Evolutionary conservation across 2,888 invertebrate species (phyloP), one percentile per base, ranked within the genome.

Genomic region (Halocaridina rubra): DNA sequence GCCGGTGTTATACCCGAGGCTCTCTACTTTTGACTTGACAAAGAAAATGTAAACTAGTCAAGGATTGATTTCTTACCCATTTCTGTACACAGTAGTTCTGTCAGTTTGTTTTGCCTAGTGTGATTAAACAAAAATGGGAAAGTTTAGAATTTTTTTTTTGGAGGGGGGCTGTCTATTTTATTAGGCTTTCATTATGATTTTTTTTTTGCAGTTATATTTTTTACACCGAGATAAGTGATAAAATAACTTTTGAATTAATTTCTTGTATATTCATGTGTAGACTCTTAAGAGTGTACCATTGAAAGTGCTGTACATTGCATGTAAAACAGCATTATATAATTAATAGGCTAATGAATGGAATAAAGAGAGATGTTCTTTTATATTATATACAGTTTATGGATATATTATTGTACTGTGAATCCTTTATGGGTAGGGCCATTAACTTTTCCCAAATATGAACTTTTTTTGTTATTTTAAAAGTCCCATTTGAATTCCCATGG

Each of bases 1-100:
- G 80, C 80, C 80, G 74, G 80, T 53, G 53, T 53, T 64, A n/a
- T 81, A 74, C 74, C 61, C 30, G 10, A 61, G 80, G 74, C 80
- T 81, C 74, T 81, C 80, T 74, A 80, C 72, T 80, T n/a, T 69
- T 71, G 79, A 79, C 69, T 79, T 79, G 79, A 79, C 79, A 79
- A 81, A 75, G 80, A 74, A 81, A 81, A 74, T 46, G 46, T 53
- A 74, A 74, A 81, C 80, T 81, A 81, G 80, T 81, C 80, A 81
- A 81, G 80, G 67, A 74, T 81, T 80, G 72, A 46, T 61, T 81
- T 74, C 53, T 69, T 69, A 29, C 29, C 72, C 39, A 19, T 59
- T 74, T 30, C 64, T 57, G 33, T 59, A 59, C 59, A 72, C 61
- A 57, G 72, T 74, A 61, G 61, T n/a, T n/a, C n/a, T 77, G 77